Percentiles rank a stretch among this genome's conserved stretches.
Conservation (phyloP, 2,797 vertebrate genomes). For the Galago senegalensis region DNA sequence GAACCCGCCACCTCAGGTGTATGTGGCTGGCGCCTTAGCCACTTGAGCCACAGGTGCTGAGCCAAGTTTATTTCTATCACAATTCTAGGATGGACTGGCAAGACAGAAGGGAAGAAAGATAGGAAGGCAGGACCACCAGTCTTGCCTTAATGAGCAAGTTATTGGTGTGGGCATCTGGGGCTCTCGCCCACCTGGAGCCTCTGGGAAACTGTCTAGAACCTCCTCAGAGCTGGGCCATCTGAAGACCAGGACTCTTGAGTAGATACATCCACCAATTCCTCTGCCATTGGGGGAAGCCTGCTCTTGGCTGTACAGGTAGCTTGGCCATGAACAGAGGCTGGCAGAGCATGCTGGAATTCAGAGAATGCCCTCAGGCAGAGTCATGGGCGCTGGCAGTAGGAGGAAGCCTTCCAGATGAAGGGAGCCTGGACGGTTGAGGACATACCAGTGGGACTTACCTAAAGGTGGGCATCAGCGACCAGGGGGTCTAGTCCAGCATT, state of each 20-base stretch:
- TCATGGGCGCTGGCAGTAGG: background rate
- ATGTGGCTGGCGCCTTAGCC: too few species aligned
- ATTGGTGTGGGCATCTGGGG: background rate
- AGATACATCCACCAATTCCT: too few species aligned
- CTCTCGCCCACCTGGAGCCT: background rate
- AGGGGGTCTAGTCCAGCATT: background rate
- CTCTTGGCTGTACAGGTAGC: background rate
- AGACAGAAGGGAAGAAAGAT: background rate
- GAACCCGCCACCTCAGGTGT: too few species aligned
- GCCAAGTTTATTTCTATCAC: conserved; percentile 26
- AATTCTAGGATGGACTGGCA: background rate
- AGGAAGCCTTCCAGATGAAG: background rate
- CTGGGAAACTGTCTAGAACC: background rate
- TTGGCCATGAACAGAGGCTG: background rate
- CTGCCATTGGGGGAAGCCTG: background rate
- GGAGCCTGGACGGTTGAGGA: background rate
- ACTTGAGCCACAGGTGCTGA: background rate
- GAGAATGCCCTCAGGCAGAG: background rate
- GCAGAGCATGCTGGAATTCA: background rate
- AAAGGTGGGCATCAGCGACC: background rate
- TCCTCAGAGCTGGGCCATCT: background rate
- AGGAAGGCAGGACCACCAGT: background rate
- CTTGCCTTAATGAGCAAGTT: background rate
- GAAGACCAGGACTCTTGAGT: background rate
- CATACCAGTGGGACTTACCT: background rate